Evolutionary conservation across 2,797 vertebrate genomes (phyloP), one percentile per base, ranked within the genome.

Genomic region (Anguilla megastoma): DNA sequence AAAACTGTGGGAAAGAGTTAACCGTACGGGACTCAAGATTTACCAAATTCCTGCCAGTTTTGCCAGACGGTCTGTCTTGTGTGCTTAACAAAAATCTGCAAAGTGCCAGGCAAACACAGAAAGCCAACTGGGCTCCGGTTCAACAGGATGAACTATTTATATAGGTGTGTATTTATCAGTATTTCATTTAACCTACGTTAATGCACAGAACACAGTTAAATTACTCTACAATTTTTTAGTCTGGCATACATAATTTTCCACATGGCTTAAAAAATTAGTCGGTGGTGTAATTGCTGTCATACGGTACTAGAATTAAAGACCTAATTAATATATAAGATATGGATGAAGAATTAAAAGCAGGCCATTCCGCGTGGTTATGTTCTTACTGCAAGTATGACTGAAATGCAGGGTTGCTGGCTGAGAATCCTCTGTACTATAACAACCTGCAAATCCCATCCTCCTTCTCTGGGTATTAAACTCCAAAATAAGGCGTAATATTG

Each of bases 401-500:
- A 18, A 41, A 71, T 12, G 2, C 18, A 24, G 27, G 18, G 41
- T 18, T 80, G 76, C 2, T 54, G 60, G 80, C 36, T 69, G 48
- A 85, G 36, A 88, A 79, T 30, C 12, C 71, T 76, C 69, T 60
- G 33, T 5, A 21, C 18, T 50, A 33, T 54, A 41, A 41, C n/a
- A 79, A 18, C 36, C 41, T 16, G 21, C 52, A 52, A 18, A 33
- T 3, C 58, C 14, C 21, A 6, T 3, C 87, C 54, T 24, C 69
- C 8, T 48, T 85, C 24, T 1, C 36, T 76, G 10, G 45, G 33
- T 93, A 94, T 93, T 92, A 94, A 94, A 94, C 82, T 89, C 88
- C 91, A 92, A 94, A 95, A 93, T 92, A 93, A 93, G 92, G 93
- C 93, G 91, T 97, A 97, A 98, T 98, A 98, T 97, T 97, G 96